phyloP scores from a whole-genome alignment of 2,888 invertebrate species.

The Aethes cnicana region DNA sequence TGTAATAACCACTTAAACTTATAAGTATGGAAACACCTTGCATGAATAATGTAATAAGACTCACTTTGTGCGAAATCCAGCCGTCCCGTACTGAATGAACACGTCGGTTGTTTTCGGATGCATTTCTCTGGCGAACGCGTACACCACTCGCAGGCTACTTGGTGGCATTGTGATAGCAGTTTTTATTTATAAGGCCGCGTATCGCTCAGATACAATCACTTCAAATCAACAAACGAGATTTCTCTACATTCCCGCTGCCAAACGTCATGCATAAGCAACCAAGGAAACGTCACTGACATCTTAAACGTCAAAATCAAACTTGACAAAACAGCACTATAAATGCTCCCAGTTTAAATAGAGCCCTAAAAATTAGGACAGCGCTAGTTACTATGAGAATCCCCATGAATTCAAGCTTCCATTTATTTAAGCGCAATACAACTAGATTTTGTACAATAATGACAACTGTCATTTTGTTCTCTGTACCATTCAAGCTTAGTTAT shows the following conservation, averaged over 20 bases:
- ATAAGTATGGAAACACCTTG: slow-evolving; percentile 39
- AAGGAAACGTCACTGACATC: slow-evolving; percentile 42
- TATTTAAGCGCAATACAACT: background rate
- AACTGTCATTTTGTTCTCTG: slow-evolving; percentile 31
- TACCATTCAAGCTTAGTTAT: background rate
- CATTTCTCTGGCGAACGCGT: slow-evolving; percentile 90
- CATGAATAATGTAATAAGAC: slow-evolving; percentile 53
- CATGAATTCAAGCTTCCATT: background rate
- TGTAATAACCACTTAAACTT: slow-evolving; percentile 39
- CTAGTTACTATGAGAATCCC: background rate
- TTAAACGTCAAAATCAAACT: slow-evolving; percentile 47
- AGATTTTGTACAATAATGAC: slow-evolving; percentile 8
- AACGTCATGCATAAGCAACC: slow-evolving; percentile 40
- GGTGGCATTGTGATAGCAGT: slow-evolving; percentile 75
- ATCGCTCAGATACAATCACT: slow-evolving; percentile 73
- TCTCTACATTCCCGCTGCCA: slow-evolving; percentile 74
- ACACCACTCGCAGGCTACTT: slow-evolving; percentile 85
- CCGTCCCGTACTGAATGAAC: slow-evolving; percentile 91
- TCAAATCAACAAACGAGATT: slow-evolving; percentile 74
- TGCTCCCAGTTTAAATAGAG: too few species aligned
- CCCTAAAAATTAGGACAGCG: too few species aligned
- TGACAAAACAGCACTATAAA: slow-evolving; percentile 34
- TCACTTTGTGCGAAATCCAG: slow-evolving; percentile 92
- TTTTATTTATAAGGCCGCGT: slow-evolving; percentile 74
- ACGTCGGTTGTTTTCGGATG: slow-evolving; percentile 86